A percentile compares a stretch with the other conserved stretches of the same genome.
phyloP scores from a whole-genome alignment of 2,888 invertebrate genomes.

The Sphaeridia pumilis region DNA sequence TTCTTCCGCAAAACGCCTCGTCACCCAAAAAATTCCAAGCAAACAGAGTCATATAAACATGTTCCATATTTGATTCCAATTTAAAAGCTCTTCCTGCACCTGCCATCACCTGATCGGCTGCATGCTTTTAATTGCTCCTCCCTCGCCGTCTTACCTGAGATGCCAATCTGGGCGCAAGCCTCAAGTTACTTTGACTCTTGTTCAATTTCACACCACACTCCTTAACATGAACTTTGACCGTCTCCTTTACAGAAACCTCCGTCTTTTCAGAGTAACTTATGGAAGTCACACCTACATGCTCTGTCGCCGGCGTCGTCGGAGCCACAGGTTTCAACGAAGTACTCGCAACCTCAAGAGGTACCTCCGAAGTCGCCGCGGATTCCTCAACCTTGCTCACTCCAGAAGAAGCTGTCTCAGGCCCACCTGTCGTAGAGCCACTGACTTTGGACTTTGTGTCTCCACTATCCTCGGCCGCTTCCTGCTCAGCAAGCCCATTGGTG shows the following conservation, averaged over 20 bases:
- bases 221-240: slow-evolving; percentile 13
- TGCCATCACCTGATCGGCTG: slow-evolving; percentile 18
- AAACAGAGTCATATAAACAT: no score
- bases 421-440: slow-evolving; percentile 5
- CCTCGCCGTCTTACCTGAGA: slow-evolving; percentile 11
- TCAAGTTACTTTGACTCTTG: slow-evolving; percentile 2
- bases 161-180: slow-evolving; percentile 13
- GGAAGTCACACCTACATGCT: slow-evolving; percentile 6
- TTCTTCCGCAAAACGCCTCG: no score
- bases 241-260: slow-evolving; percentile 12
- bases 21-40: no score
- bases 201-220: slow-evolving; percentile 15
- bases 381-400: no score
- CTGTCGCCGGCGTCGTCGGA: no score
- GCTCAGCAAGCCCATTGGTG: slow-evolving; percentile 4
- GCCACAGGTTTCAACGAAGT: no score
- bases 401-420: no score
- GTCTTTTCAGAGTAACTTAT: slow-evolving; percentile 16
- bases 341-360: no score
- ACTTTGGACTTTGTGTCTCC: no score
- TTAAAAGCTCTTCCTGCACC: no score
- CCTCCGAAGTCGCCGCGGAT: slow-evolving; percentile 2
- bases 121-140: no score
- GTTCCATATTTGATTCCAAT: no score
- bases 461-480: slow-evolving; percentile 10